Evolutionary conservation across 2,888 invertebrate species (phyloP).

Genomic region (Hirtodrosophila confusa): DNA sequence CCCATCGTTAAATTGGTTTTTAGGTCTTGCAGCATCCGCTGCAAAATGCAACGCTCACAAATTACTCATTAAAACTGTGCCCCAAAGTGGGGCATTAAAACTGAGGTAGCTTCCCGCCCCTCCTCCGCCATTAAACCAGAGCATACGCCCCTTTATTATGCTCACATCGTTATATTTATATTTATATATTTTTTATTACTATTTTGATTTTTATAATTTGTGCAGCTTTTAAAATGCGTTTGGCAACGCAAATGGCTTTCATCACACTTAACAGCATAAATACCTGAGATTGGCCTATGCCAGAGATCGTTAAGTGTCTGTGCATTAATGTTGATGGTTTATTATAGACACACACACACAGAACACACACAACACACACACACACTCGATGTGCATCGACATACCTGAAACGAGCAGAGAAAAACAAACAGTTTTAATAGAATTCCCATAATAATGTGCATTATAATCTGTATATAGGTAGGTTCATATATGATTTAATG

Average conservation of each 20-base stretch:
- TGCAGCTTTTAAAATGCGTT: conserved; percentile 45
- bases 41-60: neutral
- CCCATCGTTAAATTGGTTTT: conserved; percentile 29
- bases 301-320: conserved; percentile 48
- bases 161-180: conserved; percentile 8
- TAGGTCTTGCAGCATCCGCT: conserved; percentile 15
- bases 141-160: conserved; percentile 33
- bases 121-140: neutral
- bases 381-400: conserved; percentile 1
- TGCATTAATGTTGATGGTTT: conserved; percentile 47
- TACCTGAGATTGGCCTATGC: conserved; percentile 56
- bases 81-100: conserved; percentile 17
- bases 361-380: neutral
- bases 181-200: neutral
- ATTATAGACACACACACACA: conserved; percentile 31
- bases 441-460: conserved; percentile 45
- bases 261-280: conserved; percentile 43
- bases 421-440: conserved; percentile 34
- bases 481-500: conserved; percentile 2
- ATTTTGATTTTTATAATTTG: conserved; percentile 26
- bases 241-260: conserved; percentile 54
- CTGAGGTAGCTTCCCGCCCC: neutral
- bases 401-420: conserved; percentile 49
- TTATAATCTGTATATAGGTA: no score
- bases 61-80: conserved; percentile 37